Evolutionary conservation across 1,140 invertebrate species (phyloP).

Genomic region (Pseudoatta argentina): DNA sequence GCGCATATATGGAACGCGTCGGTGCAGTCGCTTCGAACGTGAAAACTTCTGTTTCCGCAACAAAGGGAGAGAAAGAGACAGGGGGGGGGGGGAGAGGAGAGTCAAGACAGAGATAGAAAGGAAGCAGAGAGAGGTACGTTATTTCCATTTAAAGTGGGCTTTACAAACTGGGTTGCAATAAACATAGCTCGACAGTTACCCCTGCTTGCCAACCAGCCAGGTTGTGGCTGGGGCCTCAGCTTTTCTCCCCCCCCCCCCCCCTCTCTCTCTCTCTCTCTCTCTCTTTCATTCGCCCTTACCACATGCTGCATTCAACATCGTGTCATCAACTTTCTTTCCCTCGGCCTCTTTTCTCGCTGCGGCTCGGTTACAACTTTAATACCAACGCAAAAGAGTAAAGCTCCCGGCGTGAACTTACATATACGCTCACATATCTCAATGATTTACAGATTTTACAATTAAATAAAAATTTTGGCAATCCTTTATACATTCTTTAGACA

Average conservation of each 20-base stretch:
- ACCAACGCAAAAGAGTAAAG: slow-evolving; percentile 23
- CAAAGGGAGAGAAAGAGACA: neutral
- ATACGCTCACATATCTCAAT: neutral
- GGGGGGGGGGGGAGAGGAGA: neutral
- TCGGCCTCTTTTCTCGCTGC: slow-evolving; percentile 24
- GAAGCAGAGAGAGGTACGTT: slow-evolving; percentile 39
- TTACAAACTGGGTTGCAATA: slow-evolving; percentile 71
- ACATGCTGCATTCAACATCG: slow-evolving; percentile 6
- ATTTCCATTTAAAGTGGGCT: slow-evolving; percentile 72
- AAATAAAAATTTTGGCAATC: too few species aligned
- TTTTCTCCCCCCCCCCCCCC: neutral
- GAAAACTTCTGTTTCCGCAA: slow-evolving; percentile 62
- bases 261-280: neutral
- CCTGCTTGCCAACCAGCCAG: slow-evolving; percentile 26
- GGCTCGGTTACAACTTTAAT: slow-evolving; percentile 45
- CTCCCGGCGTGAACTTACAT: slow-evolving; percentile 8
- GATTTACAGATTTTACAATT: too few species aligned
- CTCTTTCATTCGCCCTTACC: neutral
- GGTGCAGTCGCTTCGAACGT: slow-evolving; percentile 38
- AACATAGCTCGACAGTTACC: slow-evolving; percentile 67
- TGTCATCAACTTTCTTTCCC: slow-evolving; percentile 42
- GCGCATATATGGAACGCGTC: neutral
- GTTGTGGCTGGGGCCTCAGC: slow-evolving; percentile 38
- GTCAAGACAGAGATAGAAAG: neutral
- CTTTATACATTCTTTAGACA: too few species aligned